These are phyloP conservation scores for Hyperoplus lanceolatus DNA, from an alignment of 2,797 vertebrate species.

Conservation along the genomic window DNA sequence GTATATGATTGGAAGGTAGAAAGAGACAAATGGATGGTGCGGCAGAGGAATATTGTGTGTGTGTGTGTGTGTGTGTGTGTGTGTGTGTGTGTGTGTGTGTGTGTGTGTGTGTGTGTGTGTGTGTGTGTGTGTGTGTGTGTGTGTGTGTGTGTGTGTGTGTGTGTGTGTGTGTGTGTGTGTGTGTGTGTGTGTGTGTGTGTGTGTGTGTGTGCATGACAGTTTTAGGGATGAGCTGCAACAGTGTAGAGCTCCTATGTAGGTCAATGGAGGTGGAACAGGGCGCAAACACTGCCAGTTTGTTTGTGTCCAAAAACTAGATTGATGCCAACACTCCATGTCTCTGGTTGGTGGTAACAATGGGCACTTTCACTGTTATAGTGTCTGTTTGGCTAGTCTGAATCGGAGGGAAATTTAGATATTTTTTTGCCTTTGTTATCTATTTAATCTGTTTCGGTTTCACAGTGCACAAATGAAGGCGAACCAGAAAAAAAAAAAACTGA, in stretches of 20 bases:
- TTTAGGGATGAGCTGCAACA: constrained; percentile 47
- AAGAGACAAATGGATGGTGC: constrained; percentile 62
- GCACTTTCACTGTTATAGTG: too few relatives aligned
- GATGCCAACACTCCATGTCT: not conserved
- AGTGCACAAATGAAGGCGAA: too few relatives aligned
- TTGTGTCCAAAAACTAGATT: constrained; percentile 4
- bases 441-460: too few relatives aligned
- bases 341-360: not conserved
- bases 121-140: not conserved
- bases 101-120: not conserved
- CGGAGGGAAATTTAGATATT: too few relatives aligned
- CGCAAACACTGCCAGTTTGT: constrained; percentile 20
- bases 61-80: not conserved
- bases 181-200: constrained; percentile 15
- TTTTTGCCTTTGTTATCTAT: too few relatives aligned
- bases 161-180: too few relatives aligned
- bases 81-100: too few relatives aligned
- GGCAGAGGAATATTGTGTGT: not conserved
- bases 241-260: constrained; percentile 68
- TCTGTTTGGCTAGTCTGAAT: too few relatives aligned
- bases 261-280: constrained; percentile 60
- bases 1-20: constrained; percentile 72
- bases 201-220: constrained; percentile 34
- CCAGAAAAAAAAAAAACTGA: too few relatives aligned
- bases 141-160: not conserved